Percentiles rank a stretch among this genome's conserved stretches.
Evolutionary conservation across 2,888 invertebrate genomes (phyloP).

Genomic region (Aphodius sticticus): DNA sequence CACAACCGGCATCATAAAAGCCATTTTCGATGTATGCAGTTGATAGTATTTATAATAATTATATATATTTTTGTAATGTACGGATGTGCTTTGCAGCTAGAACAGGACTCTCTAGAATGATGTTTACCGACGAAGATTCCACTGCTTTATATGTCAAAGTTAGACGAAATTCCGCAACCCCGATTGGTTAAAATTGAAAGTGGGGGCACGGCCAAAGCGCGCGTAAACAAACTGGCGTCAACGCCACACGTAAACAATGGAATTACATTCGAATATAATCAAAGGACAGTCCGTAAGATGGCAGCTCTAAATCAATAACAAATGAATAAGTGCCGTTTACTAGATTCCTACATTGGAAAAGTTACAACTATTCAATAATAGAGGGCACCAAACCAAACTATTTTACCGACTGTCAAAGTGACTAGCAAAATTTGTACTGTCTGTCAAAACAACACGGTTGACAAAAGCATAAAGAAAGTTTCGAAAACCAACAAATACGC

Average conservation of each 20-base stretch:
- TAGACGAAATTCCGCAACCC: slow-evolving; percentile 43
- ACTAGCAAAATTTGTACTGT: slow-evolving; percentile 21
- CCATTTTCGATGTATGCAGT: slow-evolving; percentile 66
- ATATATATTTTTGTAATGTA: not conserved
- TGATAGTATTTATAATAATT: slow-evolving; percentile 5
- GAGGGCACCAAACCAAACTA: not conserved
- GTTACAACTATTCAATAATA: not conserved
- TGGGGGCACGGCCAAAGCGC: slow-evolving; percentile 42
- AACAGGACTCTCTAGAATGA: slow-evolving; percentile 33
- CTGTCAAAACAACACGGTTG: not conserved
- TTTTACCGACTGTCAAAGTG: slow-evolving; percentile 10
- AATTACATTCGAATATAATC: slow-evolving; percentile 8
- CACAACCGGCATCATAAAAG: slow-evolving; percentile 95
- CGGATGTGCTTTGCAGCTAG: not conserved
- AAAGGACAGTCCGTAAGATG: slow-evolving; percentile 13
- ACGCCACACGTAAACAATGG: slow-evolving; percentile 35
- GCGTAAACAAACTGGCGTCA: slow-evolving; percentile 38
- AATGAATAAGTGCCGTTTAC: no score
- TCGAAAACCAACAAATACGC: not conserved
- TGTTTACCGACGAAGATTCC: slow-evolving; percentile 29
- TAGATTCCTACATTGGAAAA: not conserved
- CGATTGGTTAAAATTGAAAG: slow-evolving; percentile 47
- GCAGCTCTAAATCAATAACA: slow-evolving; percentile 7
- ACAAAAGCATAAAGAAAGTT: not conserved
- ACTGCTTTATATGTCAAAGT: slow-evolving; percentile 48